These are phyloP conservation scores for Rhagoletis pomonella DNA, from an alignment of 1,140 invertebrate species.

Conservation along the genomic window DNA sequence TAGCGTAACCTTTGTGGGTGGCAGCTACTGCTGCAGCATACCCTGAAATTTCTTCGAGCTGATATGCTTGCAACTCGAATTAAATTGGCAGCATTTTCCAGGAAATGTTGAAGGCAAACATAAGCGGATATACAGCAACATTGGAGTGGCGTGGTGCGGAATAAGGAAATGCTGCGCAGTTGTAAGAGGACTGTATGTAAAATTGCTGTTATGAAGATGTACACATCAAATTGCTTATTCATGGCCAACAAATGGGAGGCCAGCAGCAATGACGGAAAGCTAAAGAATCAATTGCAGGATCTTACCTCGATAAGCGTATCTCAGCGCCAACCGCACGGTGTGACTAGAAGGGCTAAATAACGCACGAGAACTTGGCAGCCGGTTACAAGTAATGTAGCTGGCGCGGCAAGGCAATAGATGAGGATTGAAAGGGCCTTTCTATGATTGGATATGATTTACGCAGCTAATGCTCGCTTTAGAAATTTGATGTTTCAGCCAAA, in stretches of 20 bases:
- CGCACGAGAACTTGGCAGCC: neutral
- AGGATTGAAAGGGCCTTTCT: neutral
- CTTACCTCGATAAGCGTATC: neutral
- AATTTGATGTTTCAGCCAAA: slow-evolving; percentile 10
- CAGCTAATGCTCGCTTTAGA: neutral
- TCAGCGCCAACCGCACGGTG: neutral
- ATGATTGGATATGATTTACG: slow-evolving; percentile 44
- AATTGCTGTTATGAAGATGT: slow-evolving; percentile 22
- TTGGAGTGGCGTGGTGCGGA: slow-evolving; percentile 1
- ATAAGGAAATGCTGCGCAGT: slow-evolving; percentile 39
- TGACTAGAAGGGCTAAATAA: neutral
- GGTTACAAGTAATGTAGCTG: neutral
- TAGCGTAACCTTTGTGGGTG: neutral
- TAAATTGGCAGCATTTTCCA: slow-evolving; percentile 24
- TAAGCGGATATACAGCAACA: slow-evolving; percentile 12
- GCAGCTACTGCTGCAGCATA: neutral
- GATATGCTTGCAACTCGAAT: neutral
- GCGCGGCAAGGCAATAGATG: neutral
- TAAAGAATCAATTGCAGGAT: slow-evolving; percentile 33
- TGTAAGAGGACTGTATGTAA: slow-evolving; percentile 41
- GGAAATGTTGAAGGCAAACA: slow-evolving; percentile 40
- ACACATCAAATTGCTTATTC: slow-evolving; percentile 47
- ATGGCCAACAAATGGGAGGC: slow-evolving; percentile 29
- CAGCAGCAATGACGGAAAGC: slow-evolving; percentile 19
- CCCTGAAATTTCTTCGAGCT: neutral